These are phyloP conservation scores for Cebidichthys violaceus DNA, from an alignment of 2,113 vertebrate genomes.

Conservation along the genomic window DNA sequence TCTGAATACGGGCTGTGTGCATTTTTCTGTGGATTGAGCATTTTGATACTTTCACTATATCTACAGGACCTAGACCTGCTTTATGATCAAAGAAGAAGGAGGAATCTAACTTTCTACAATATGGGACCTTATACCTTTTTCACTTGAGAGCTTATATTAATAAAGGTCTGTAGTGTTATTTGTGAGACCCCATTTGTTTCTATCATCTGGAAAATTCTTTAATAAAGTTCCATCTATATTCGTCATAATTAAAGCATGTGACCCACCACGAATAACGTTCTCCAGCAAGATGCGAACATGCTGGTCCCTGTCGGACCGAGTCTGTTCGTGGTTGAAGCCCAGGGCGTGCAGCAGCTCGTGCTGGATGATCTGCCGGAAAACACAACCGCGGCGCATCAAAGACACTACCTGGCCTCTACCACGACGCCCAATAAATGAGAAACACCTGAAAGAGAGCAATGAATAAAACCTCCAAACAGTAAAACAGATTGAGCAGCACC, in stretches of 20 bases:
- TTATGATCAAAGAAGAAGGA: not conserved
- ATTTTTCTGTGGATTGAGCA: not conserved
- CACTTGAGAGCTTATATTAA: not conserved
- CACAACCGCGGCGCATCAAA: constrained; percentile 65
- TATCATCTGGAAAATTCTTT: not conserved
- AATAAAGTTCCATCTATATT: not conserved
- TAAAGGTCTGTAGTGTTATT: not conserved
- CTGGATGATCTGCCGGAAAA: constrained; percentile 62
- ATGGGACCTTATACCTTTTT: not conserved
- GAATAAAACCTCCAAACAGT: not conserved
- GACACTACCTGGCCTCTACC: constrained; percentile 72
- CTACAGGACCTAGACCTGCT: not conserved
- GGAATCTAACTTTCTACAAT: not conserved
- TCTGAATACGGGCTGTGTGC: not conserved
- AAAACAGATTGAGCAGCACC: not conserved
- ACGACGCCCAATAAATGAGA: constrained; percentile 71
- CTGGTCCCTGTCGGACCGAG: constrained; percentile 78
- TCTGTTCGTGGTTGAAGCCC: constrained; percentile 85
- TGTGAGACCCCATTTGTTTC: not conserved
- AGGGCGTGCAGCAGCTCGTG: constrained; percentile 84
- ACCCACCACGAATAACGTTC: constrained; percentile 72
- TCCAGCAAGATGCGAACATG: constrained; percentile 72
- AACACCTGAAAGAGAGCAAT: constrained; percentile 73
- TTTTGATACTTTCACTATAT: not conserved
- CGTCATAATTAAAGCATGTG: not conserved